These are phyloP conservation scores for Naja naja DNA, from an alignment of 2,113 vertebrate genomes.

Conservation along the genomic window DNA sequence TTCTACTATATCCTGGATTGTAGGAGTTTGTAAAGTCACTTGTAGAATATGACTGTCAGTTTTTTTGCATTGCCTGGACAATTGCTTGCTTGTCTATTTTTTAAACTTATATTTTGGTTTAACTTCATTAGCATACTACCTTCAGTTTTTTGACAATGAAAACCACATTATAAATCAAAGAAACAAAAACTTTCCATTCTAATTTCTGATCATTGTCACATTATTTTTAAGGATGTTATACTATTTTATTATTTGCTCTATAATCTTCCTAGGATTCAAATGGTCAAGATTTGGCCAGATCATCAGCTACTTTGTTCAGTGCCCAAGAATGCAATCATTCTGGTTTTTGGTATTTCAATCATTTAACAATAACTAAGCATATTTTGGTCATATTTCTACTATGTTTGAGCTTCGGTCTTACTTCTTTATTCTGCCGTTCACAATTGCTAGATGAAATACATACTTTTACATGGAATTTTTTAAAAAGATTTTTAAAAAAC, in stretches of 20 bases:
- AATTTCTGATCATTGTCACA: not conserved
- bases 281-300: not conserved
- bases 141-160: not conserved
- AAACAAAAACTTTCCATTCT: not conserved
- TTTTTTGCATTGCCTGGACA: not conserved
- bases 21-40: not conserved
- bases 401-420: not conserved
- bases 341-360: not conserved
- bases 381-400: not conserved
- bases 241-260: not conserved
- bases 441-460: not conserved
- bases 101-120: not conserved
- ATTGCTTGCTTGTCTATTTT: not conserved
- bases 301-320: not conserved
- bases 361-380: not conserved
- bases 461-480: not conserved
- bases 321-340: not conserved
- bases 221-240: not conserved
- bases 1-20: not conserved
- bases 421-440: not conserved
- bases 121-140: not conserved
- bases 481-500: not conserved
- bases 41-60: not conserved
- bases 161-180: not conserved
- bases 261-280: not conserved